Evolutionary conservation across 2,888 invertebrate genomes (phyloP), one percentile per base, ranked within the genome.

Genomic region (Autographa gamma): DNA sequence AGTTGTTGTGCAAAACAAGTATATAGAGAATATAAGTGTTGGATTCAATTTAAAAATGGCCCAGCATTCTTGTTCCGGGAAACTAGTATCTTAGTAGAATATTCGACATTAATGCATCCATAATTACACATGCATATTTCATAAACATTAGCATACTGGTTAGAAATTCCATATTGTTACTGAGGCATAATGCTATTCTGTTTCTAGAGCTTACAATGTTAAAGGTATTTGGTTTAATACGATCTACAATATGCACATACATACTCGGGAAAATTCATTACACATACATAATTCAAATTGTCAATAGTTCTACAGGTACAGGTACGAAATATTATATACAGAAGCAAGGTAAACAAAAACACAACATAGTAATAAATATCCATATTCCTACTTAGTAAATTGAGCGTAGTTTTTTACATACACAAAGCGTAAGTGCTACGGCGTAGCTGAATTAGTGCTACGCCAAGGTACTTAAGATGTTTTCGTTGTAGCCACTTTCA

Each of bases 41-140:
- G 34, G 0, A 8, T 8, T 38, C 8, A 11, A 11, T 38, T 38
- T 11, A 11, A 11, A 25, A 3, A 11, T 11, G 3, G n/a, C 48
- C 6, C 48, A 48, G n/a, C n/a, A 1, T 11, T 8, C 0, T 48
- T 48, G 48, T n/a, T n/a, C n/a, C 48, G 4, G 48, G 48, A n/a
- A 5, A 48, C 6, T 59, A n/a, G 13, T 59, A 31, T 59, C 41
- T 25, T 34, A 31, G 11, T 41, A 11, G 41, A 25, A 48, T 48
- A 41, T 66, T 16, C 9, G 52, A 52, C 63, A 66, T 16, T 14
- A 19, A 79, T 52, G n/a, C n/a, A 54, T 16, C 31, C 43, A 43
- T 61, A 75, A 38, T 69, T 65, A 9, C 9, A 25, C 16, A 63
- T 75, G 60, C 68, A 74, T 79, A 62, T 54, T 79, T 8, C 38